Percentiles rank a stretch among this genome's conserved stretches.
Conservation (phyloP, 2,797 vertebrate genomes). For the Protonibea diacanthus region DNA sequence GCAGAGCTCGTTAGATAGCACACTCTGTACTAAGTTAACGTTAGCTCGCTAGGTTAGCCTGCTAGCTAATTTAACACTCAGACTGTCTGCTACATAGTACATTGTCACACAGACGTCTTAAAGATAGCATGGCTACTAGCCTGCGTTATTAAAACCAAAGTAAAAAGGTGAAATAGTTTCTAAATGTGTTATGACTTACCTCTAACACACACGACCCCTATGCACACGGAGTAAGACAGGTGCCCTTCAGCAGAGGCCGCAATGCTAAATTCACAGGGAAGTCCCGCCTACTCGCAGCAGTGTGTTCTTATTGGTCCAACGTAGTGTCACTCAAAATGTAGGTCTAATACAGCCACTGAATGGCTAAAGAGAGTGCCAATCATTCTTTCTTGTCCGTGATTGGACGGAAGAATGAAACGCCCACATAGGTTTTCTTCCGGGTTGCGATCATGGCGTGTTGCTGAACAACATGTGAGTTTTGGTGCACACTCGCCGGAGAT, state of each 20-base stretch:
- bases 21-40: not conserved
- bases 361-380: slow-evolving; percentile 50
- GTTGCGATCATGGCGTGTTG: slow-evolving; percentile 73
- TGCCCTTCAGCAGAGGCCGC: slow-evolving; percentile 84
- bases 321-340: not conserved
- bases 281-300: slow-evolving; percentile 50
- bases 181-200: slow-evolving; percentile 51
- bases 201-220: slow-evolving; percentile 54
- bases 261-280: slow-evolving; percentile 67
- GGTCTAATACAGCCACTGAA: rapidly evolving
- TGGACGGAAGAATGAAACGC: slow-evolving; percentile 48
- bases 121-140: rapidly evolving
- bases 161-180: rapidly evolving
- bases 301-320: slow-evolving; percentile 37
- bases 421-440: slow-evolving; percentile 71
- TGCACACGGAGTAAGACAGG: slow-evolving; percentile 34
- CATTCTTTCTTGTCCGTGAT: slow-evolving; percentile 36
- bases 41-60: slow-evolving; percentile 52
- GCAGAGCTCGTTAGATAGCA: slow-evolving; percentile 5
- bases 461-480: slow-evolving; percentile 82
- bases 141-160: rapidly evolving
- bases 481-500: slow-evolving; percentile 3
- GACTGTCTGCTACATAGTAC: rapidly evolving
- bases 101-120: rapidly evolving
- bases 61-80: slow-evolving; percentile 1